Base-by-base conservation (phyloP, 2,888 invertebrate species). In the Microdon myrmicae region DNA sequence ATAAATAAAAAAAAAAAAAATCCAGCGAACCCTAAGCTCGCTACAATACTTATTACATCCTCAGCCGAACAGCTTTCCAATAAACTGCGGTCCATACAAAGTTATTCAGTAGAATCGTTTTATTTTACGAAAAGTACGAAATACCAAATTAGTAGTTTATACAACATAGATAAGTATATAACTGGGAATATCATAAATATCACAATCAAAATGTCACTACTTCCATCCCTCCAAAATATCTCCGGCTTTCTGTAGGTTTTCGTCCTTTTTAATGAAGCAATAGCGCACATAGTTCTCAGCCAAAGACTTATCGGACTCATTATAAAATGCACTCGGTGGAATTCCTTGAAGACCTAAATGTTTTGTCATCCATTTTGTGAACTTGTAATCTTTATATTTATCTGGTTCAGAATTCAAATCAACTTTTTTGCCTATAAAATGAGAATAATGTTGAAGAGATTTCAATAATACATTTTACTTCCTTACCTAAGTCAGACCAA, bases 311-410 rank as follows among this genome's bases (percentile, higher is more conserved):
- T 97, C 87, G 5, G 81, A 82, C 3, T 84, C 82, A 10, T 89
- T 87, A 79, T 97, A 99, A 82, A 99, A 99, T 0, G 95, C 96
- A 31, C 91, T 89, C 0, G 94, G 92, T 2, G 98, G 99, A 68
- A 99, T 98, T 6, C 93, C 90, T 70, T 96, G 90, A 10, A 99
- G 82, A 29, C 96, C 94, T 71, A 93, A 87, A 73, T 95, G 92
- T 74, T 92, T 94, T 1, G 91, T 91, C 85, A 99, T 89, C 91
- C 96, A 98, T 80, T 96, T 93, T 0, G 95, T 94, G 79, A 99
- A 98, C 68, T 86, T 86, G 77, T 94, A 96, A 81, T 99, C 99
- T 60, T 86, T 87, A 71, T 87, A 84, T 69, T 84, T 83, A 73
- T 93, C 93, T 0, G 75, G 81, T 77, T 93, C 92, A 0, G 84